These are phyloP conservation scores for Lepas anatifera DNA, from an alignment of 2,888 invertebrate genomes.

Conservation along the genomic window DNA sequence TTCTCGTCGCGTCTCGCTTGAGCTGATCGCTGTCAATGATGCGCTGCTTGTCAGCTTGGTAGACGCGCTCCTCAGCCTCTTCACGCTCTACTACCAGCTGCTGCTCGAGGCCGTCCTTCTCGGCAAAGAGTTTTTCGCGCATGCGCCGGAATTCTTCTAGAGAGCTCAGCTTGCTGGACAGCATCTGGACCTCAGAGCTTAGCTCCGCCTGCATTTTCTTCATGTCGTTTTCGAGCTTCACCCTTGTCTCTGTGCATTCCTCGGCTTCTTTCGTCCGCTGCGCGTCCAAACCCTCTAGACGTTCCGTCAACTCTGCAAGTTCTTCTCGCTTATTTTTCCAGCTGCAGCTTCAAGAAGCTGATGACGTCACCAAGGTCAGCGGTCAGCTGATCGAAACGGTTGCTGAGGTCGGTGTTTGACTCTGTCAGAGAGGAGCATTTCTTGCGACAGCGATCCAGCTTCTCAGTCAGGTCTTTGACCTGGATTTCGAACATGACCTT, in stretches of 20 bases:
- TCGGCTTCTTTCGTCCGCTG: not conserved
- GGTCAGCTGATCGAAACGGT: not conserved
- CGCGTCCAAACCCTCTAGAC: constrained; percentile 1
- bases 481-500: not conserved
- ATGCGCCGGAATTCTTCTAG: constrained; percentile 12
- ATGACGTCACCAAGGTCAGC: constrained; percentile 3
- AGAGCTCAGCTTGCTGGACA: not conserved
- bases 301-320: not conserved
- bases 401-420: not conserved
- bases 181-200: not conserved
- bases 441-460: not conserved
- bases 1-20: not conserved
- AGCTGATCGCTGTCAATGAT: not conserved
- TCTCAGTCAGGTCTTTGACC: constrained; percentile 5
- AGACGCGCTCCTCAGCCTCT: not conserved
- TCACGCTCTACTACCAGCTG: not conserved
- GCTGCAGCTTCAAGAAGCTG: constrained; percentile 5
- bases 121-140: constrained; percentile 1
- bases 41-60: constrained; percentile 5
- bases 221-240: not conserved
- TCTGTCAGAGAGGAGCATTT: not conserved
- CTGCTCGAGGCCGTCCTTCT: not conserved
- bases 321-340: not conserved
- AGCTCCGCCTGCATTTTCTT: constrained; percentile 6
- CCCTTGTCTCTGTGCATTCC: too few relatives aligned